A percentile compares a stretch with the other conserved stretches of the same genome.
These are phyloP conservation scores for Dryobates pubescens DNA, from an alignment of 2,797 vertebrate genomes.

Conservation along the genomic window DNA sequence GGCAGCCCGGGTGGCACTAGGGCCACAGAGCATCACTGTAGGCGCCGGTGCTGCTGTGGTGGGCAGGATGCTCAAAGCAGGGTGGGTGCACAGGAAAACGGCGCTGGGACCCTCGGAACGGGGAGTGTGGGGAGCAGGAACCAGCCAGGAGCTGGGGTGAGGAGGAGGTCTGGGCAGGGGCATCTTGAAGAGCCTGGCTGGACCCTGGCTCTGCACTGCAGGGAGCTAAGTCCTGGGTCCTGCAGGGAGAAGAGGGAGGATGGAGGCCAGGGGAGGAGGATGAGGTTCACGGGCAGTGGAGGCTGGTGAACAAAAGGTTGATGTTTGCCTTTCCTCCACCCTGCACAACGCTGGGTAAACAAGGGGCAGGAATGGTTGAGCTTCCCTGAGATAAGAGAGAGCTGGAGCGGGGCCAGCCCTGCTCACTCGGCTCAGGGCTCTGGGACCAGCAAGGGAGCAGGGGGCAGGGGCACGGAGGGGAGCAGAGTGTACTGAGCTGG, in stretches of 20 bases:
- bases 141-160: background rate
- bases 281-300: background rate
- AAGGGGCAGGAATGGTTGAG: constrained; percentile 17
- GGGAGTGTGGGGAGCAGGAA: background rate
- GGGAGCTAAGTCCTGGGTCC: background rate
- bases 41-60: accelerated
- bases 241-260: background rate
- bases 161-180: background rate
- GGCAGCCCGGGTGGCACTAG: accelerated
- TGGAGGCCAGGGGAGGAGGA: background rate
- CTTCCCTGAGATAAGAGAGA: constrained; percentile 3
- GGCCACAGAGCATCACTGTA: background rate
- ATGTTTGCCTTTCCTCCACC: constrained; percentile 52
- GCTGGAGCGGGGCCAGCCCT: too few relatives aligned
- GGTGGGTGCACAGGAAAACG: background rate
- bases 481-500: background rate
- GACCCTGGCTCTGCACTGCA: too few relatives aligned
- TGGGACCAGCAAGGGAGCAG: too few relatives aligned
- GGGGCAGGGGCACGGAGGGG: background rate
- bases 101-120: accelerated
- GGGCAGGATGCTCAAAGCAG: background rate
- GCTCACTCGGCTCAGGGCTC: too few relatives aligned
- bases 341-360: constrained; percentile 24
- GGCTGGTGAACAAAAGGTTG: constrained; percentile 22
- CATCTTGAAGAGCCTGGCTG: background rate